Evolutionary conservation across 2,113 vertebrate genomes (phyloP).

Genomic region (Ahaetulla prasina): DNA sequence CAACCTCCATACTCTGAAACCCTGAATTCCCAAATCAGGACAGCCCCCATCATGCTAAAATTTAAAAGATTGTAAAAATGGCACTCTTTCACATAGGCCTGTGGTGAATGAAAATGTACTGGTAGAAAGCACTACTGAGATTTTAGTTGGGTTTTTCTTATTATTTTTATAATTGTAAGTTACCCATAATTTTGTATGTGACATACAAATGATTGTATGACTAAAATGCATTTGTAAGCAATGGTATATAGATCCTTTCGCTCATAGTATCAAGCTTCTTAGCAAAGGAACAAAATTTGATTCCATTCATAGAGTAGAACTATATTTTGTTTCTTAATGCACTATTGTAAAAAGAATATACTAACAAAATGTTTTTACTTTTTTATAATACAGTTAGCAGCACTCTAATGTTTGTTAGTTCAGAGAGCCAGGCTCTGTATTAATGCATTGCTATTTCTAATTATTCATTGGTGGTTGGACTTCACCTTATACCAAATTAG

Average conservation of each 20-base stretch:
- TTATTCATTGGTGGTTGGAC: neutral
- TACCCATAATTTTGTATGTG: neutral
- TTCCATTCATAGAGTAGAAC: neutral
- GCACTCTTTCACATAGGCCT: neutral
- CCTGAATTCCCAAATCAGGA: neutral
- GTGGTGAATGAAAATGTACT: neutral
- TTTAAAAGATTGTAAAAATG: neutral
- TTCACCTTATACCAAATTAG: neutral
- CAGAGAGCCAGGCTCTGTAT: neutral
- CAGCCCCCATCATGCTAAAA: neutral
- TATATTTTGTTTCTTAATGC: neutral
- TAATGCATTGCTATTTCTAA: neutral
- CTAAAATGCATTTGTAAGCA: neutral
- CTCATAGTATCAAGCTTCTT: neutral
- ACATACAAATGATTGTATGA: neutral
- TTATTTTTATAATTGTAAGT: neutral
- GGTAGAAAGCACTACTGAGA: neutral
- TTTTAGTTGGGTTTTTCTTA: neutral
- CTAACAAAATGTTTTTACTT: neutral
- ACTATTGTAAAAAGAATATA: neutral
- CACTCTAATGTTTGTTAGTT: neutral
- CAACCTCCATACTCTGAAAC: neutral
- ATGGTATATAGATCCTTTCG: neutral
- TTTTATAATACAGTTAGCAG: neutral
- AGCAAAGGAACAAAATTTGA: neutral